Evolutionary conservation across 2,888 invertebrate genomes (phyloP).

Genomic region (Rotaria magnacalcarata): DNA sequence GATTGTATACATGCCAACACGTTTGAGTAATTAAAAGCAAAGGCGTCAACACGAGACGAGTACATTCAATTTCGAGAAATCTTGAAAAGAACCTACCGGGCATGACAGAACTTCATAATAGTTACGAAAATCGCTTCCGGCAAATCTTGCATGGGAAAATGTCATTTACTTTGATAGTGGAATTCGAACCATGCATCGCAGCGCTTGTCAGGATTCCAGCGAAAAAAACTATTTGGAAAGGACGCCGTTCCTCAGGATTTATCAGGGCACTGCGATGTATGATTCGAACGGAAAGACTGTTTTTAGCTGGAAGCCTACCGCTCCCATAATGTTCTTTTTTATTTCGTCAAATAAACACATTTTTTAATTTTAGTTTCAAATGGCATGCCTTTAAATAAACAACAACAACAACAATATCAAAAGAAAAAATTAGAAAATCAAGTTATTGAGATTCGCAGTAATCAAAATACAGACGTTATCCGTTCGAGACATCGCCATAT

Average conservation of each 20-base stretch:
- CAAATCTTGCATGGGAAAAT: not conserved
- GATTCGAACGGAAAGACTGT: not conserved
- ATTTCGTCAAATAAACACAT: not conserved
- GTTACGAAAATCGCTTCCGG: not conserved
- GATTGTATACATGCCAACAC: no score
- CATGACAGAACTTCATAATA: not conserved
- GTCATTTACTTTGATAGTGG: not conserved
- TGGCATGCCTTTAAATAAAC: not conserved
- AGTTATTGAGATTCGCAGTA: not conserved
- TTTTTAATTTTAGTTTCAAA: not conserved
- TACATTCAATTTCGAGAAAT: no score
- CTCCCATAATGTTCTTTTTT: not conserved
- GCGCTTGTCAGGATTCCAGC: no score
- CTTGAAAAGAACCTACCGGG: no score
- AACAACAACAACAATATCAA: not conserved
- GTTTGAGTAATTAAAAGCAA: no score
- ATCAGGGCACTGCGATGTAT: no score
- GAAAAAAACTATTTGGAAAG: no score
- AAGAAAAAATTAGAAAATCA: not conserved
- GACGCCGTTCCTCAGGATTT: no score
- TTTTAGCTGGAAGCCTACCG: not conserved
- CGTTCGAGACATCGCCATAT: slow-evolving; percentile 14
- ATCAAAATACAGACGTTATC: slow-evolving; percentile 4
- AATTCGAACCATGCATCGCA: no score
- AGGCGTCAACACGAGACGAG: no score